Evolutionary conservation across 2,888 invertebrate species (phyloP).

Genomic region (Calephelis perditalis): DNA sequence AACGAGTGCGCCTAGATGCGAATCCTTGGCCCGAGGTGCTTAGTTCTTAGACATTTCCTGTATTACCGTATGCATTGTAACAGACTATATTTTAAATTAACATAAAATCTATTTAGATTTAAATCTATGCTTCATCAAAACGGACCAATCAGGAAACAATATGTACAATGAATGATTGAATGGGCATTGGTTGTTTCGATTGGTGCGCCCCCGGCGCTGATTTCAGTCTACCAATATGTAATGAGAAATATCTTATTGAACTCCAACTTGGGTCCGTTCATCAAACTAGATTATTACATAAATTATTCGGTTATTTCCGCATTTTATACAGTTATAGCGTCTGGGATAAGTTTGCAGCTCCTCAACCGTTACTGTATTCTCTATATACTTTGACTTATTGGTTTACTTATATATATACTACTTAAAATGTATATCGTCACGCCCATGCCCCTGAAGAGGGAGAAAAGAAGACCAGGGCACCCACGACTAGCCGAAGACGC

Average conservation of each 20-base stretch:
- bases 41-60: constrained; percentile 68
- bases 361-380: background rate
- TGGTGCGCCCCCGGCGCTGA: constrained; percentile 23
- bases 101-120: constrained; percentile 61
- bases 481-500: too few species aligned
- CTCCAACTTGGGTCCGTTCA: constrained; percentile 23
- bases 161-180: constrained; percentile 35
- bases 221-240: constrained; percentile 30
- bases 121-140: constrained; percentile 42
- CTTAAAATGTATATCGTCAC: too few species aligned
- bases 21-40: constrained; percentile 61
- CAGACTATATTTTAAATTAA: constrained; percentile 61
- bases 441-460: too few species aligned
- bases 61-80: constrained; percentile 60
- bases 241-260: constrained; percentile 31
- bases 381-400: constrained; percentile 20
- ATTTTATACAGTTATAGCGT: constrained; percentile 15
- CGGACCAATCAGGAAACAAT: constrained; percentile 47
- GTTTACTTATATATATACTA: background rate
- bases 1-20: constrained; percentile 65
- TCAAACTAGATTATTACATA: constrained; percentile 23
- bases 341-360: background rate
- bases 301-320: constrained; percentile 25
- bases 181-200: constrained; percentile 31
- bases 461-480: too few species aligned